phyloP scores from a whole-genome alignment of 2,113 vertebrate species.

The Galeopterus variegatus region DNA sequence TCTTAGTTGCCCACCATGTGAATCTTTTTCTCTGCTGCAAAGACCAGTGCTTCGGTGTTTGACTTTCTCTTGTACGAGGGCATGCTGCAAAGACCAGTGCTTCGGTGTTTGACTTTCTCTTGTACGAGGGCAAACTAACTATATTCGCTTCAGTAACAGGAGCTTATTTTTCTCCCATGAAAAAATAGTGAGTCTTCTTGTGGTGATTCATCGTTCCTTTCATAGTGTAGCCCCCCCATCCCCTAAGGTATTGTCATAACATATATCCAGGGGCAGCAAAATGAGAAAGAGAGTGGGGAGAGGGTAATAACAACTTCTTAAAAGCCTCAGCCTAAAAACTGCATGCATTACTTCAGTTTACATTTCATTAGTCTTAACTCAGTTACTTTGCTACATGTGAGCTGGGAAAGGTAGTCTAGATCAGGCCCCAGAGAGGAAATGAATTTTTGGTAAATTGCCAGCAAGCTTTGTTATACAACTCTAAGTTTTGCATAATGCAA shows the following conservation, averaged over 20 bases:
- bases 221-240: no score
- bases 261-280: not conserved
- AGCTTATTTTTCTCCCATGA: not conserved
- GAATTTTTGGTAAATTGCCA: not conserved
- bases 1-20: no score
- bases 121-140: no score
- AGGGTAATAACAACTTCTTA: not conserved
- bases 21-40: no score
- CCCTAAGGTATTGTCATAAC: not conserved
- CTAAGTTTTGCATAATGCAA: not conserved
- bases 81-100: no score
- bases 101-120: no score
- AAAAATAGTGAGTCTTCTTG: not conserved
- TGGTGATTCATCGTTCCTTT: not conserved
- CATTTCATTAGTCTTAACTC: not conserved
- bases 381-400: not conserved
- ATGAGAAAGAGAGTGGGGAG: not conserved
- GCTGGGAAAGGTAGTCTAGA: not conserved
- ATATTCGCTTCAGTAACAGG: no score
- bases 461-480: not conserved
- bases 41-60: no score
- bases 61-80: no score
- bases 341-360: not conserved
- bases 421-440: not conserved
- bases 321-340: not conserved